phyloP scores from a whole-genome alignment of 2,797 vertebrate genomes.

The Synanceia verrucosa region DNA sequence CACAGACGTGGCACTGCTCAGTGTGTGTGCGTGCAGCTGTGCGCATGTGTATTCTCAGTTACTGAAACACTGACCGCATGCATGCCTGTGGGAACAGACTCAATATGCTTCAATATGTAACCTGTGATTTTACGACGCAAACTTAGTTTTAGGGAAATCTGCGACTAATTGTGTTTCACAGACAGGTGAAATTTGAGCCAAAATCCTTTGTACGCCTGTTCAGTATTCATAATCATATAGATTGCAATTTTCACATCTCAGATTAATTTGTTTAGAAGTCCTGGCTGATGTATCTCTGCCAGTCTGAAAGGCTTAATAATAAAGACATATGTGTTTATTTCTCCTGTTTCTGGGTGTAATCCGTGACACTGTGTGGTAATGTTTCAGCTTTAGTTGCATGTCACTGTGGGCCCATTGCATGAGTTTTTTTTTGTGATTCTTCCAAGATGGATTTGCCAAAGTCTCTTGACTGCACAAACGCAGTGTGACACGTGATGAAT shows the following conservation, averaged over 20 bases:
- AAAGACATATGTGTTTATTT: too few species aligned
- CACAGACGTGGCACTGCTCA: slow-evolving; percentile 57
- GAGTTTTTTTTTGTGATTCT: not conserved
- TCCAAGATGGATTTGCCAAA: not conserved
- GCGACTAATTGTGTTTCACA: slow-evolving; percentile 26
- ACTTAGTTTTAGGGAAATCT: slow-evolving; percentile 24
- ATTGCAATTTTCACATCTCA: not conserved
- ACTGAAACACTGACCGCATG: slow-evolving; percentile 33
- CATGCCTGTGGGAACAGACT: slow-evolving; percentile 46
- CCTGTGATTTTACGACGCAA: slow-evolving; percentile 53
- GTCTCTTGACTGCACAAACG: not conserved
- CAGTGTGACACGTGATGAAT: not conserved
- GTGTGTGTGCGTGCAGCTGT: slow-evolving; percentile 32
- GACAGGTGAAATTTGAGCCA: slow-evolving; percentile 41
- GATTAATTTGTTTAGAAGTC: not conserved
- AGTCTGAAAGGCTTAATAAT: not conserved
- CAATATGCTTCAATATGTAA: slow-evolving; percentile 46
- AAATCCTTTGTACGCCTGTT: not conserved
- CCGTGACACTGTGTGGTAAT: not conserved
- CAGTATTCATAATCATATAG: not conserved
- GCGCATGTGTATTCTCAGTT: slow-evolving; percentile 19
- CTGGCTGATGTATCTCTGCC: not conserved
- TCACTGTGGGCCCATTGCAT: not conserved
- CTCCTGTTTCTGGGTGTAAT: not conserved
- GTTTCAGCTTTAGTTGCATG: not conserved